These are phyloP conservation scores for Margaritifera margaritifera DNA, from an alignment of 2,888 invertebrate species.

Conservation along the genomic window DNA sequence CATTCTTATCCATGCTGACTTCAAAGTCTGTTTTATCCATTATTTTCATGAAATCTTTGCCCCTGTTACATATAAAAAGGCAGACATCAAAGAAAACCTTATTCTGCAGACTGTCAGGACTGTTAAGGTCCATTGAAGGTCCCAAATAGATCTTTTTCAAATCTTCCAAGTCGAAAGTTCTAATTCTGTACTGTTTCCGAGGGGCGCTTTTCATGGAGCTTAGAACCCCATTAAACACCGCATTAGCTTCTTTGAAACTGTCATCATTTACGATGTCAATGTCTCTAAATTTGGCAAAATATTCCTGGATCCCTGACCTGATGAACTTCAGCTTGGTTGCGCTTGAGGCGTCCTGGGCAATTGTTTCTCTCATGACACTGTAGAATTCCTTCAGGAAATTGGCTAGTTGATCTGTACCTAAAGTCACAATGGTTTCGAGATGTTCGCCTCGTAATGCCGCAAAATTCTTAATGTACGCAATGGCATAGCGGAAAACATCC, in stretches of 20 bases:
- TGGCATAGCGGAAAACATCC: conserved; percentile 28
- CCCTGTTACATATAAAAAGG: conserved; percentile 62
- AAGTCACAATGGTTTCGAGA: conserved; percentile 49
- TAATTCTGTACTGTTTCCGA: conserved; percentile 54
- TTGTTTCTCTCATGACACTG: conserved; percentile 45
- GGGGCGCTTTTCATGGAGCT: conserved; percentile 21
- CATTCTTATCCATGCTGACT: conserved; percentile 53
- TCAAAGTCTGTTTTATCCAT: conserved; percentile 65
- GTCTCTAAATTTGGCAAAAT: conserved; percentile 51
- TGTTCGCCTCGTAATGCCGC: conserved; percentile 52
- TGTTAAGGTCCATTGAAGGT: conserved; percentile 56
- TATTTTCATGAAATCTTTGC: conserved; percentile 59
- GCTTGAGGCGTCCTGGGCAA: conserved; percentile 27
- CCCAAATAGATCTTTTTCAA: conserved; percentile 60
- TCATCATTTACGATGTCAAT: conserved; percentile 54
- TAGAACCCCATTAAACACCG: conserved; percentile 44
- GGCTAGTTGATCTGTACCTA: conserved; percentile 51
- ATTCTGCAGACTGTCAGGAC: conserved; percentile 62
- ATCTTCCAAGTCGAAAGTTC: conserved; percentile 56
- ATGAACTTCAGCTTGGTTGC: conserved; percentile 44
- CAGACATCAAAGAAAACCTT: conserved; percentile 66
- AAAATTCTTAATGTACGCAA: conserved; percentile 45
- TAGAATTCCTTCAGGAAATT: conserved; percentile 62
- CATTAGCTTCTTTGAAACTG: conserved; percentile 52
- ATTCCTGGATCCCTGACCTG: conserved; percentile 53